These are phyloP conservation scores for Parotia lawesii DNA, from an alignment of 2,113 vertebrate species.

Conservation along the genomic window DNA sequence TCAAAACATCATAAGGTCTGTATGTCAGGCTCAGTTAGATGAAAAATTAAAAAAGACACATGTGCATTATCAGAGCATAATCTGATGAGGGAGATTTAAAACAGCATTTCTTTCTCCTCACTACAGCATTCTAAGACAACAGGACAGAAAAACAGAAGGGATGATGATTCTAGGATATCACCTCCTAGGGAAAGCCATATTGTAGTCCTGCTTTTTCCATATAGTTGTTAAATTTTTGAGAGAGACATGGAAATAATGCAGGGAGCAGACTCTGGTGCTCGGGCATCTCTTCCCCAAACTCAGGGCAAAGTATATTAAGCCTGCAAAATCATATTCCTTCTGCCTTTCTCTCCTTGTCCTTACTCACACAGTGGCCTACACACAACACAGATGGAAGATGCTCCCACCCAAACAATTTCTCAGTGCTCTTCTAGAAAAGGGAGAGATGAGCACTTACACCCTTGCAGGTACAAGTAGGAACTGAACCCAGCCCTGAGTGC, in stretches of 20 bases:
- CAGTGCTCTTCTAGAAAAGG: neutral
- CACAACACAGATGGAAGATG: neutral
- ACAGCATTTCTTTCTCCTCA: neutral
- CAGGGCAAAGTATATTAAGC: neutral
- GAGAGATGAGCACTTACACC: neutral
- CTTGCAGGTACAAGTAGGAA: neutral
- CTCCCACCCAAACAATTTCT: neutral
- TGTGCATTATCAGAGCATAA: accelerated
- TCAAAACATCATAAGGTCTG: accelerated
- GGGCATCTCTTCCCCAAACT: neutral
- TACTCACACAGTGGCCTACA: neutral
- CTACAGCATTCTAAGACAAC: neutral
- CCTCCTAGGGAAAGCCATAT: neutral
- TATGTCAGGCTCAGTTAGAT: neutral
- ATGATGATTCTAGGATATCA: neutral
- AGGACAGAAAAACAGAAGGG: neutral
- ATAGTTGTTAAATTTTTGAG: neutral
- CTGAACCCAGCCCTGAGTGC: accelerated
- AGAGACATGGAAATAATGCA: accelerated
- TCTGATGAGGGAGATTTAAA: neutral
- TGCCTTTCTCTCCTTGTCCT: neutral
- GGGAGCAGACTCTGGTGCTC: neutral
- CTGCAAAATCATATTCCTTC: neutral
- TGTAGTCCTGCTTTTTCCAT: neutral
- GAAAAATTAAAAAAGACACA: neutral